Conservation (phyloP, 2,888 invertebrate species). For the Lordiphosa andalusiaca region DNA sequence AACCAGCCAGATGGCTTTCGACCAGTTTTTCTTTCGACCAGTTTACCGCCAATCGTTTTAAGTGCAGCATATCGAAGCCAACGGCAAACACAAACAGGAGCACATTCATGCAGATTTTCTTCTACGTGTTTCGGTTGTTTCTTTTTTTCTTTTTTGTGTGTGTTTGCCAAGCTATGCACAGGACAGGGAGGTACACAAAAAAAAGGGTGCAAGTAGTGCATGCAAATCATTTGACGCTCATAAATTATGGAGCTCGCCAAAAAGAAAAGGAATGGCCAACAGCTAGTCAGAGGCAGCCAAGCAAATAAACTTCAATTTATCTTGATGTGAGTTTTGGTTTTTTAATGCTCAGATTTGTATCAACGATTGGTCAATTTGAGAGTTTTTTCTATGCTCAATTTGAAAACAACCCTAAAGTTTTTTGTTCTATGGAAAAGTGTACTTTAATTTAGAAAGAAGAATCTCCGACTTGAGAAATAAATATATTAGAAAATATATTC, state of each 20-base stretch:
- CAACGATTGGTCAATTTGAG: conserved; percentile 4
- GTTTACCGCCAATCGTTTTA: conserved; percentile 60
- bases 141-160: conserved; percentile 9
- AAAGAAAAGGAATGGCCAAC: conserved; percentile 4
- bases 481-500: too few species aligned
- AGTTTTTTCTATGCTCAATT: background rate
- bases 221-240: conserved; percentile 69
- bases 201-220: conserved; percentile 45
- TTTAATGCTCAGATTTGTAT: conserved; percentile 1
- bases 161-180: conserved; percentile 8
- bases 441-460: too few species aligned
- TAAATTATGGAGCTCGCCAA: conserved; percentile 53
- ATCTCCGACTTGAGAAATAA: too few species aligned
- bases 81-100: conserved; percentile 15
- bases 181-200: conserved; percentile 17
- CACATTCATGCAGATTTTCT: conserved; percentile 21
- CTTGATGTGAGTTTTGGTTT: conserved; percentile 33
- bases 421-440: too few species aligned
- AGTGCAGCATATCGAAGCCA: conserved; percentile 51
- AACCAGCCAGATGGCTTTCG: conserved; percentile 42
- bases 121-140: conserved; percentile 8
- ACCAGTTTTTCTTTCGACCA: conserved; percentile 53
- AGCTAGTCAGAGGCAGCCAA: conserved; percentile 27
- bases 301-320: conserved; percentile 68
- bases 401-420: too few species aligned